Conservation (phyloP, 2,113 vertebrate species). For the Myocastor coypus region DNA sequence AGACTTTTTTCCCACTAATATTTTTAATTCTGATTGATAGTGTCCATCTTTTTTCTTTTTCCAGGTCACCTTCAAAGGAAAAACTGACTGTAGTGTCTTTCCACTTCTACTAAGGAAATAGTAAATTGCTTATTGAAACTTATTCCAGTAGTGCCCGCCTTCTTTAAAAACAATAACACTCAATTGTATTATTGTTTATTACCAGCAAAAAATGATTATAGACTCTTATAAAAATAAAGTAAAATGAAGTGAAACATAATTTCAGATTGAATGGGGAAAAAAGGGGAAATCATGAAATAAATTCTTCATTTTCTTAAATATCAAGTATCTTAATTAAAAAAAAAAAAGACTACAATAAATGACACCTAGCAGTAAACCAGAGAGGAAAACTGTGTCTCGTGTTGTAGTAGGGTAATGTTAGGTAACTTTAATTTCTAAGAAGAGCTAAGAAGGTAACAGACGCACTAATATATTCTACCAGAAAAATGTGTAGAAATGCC, state of each 20-base stretch:
- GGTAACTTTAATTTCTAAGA: conserved; percentile 17
- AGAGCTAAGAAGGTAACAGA: neutral
- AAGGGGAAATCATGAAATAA: neutral
- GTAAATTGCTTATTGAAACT: conserved; percentile 68
- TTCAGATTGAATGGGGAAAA: neutral
- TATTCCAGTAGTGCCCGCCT: conserved; percentile 56
- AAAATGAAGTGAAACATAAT: neutral
- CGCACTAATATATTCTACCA: neutral
- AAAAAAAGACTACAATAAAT: neutral
- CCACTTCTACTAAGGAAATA: conserved; percentile 75
- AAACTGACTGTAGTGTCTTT: conserved; percentile 57
- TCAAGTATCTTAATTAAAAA: neutral
- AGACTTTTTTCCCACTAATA: conserved; percentile 83
- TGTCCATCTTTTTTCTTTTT: conserved; percentile 76
- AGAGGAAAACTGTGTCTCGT: neutral
- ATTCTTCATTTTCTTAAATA: neutral
- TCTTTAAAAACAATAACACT: neutral
- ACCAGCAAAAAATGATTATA: neutral
- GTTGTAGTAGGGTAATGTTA: neutral
- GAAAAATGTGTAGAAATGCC: neutral
- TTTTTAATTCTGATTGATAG: conserved; percentile 78
- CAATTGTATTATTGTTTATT: neutral
- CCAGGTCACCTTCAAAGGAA: conserved; percentile 75
- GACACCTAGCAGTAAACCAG: neutral
- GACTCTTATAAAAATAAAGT: neutral